A percentile compares a stretch with the other conserved stretches of the same genome.
These are phyloP conservation scores for Epinotia bilunana DNA, from an alignment of 2,888 invertebrate genomes.

Conservation along the genomic window DNA sequence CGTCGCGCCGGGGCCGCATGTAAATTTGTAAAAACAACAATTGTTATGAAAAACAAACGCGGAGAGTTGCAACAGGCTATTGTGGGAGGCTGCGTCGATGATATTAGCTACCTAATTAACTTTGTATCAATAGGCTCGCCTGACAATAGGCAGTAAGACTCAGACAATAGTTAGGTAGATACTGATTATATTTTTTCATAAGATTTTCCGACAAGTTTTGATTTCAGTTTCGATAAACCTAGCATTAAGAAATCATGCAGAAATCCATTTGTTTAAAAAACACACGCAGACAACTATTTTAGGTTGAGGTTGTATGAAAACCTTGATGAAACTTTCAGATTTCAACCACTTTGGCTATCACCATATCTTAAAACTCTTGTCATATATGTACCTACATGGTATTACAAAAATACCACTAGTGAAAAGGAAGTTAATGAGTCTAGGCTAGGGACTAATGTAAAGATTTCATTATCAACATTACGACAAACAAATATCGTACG, in stretches of 20 bases:
- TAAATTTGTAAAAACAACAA: conserved; percentile 78
- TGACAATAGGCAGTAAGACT: conserved; percentile 57
- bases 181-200: conserved; percentile 36
- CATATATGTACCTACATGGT: too few relatives aligned
- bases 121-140: conserved; percentile 61
- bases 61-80: conserved; percentile 62
- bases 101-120: conserved; percentile 72
- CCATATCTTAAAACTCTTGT: background rate
- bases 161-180: conserved; percentile 29
- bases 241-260: conserved; percentile 12
- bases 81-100: conserved; percentile 47
- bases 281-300: conserved; percentile 9
- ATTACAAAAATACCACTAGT: too few relatives aligned
- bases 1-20: conserved; percentile 61
- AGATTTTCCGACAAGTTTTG: conserved; percentile 30
- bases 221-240: conserved; percentile 35
- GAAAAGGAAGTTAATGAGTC: too few relatives aligned
- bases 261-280: conserved; percentile 8
- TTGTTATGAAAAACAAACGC: conserved; percentile 74
- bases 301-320: background rate
- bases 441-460: too few relatives aligned
- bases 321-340: background rate
- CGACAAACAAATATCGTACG: too few relatives aligned
- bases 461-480: too few relatives aligned
- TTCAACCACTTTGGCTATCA: background rate